Conservation (phyloP, 2,113 vertebrate species). For the Pedionomus torquatus region DNA sequence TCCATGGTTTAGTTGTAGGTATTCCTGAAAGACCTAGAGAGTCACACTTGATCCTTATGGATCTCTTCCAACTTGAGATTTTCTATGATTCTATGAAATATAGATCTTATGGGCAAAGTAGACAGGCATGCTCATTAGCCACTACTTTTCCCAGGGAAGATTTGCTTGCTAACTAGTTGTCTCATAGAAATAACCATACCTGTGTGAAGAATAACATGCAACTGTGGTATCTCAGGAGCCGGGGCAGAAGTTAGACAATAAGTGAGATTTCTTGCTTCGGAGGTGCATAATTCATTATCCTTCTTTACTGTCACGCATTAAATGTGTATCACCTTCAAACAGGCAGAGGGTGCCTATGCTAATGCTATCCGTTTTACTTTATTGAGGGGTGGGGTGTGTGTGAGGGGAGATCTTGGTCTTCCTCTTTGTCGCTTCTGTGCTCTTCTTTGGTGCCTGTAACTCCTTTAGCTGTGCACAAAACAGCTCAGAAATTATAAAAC, state of each 20-base stretch:
- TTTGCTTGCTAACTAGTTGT: neutral
- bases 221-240: neutral
- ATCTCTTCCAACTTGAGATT: neutral
- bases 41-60: neutral
- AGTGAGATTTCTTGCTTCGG: neutral
- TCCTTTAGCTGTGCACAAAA: neutral
- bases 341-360: neutral
- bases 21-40: neutral
- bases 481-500: neutral
- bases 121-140: neutral
- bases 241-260: neutral
- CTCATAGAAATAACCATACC: neutral
- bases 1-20: neutral
- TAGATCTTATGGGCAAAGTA: neutral
- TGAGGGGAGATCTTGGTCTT: neutral
- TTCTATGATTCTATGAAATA: neutral
- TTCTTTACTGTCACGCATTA: neutral
- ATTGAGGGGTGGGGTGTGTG: no score
- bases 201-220: neutral
- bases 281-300: neutral
- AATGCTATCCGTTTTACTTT: neutral
- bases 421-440: neutral
- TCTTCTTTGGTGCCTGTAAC: neutral
- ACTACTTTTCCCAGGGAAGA: neutral
- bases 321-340: neutral